Conservation (phyloP, 2,113 vertebrate species). For the Pteropus alecto region DNA sequence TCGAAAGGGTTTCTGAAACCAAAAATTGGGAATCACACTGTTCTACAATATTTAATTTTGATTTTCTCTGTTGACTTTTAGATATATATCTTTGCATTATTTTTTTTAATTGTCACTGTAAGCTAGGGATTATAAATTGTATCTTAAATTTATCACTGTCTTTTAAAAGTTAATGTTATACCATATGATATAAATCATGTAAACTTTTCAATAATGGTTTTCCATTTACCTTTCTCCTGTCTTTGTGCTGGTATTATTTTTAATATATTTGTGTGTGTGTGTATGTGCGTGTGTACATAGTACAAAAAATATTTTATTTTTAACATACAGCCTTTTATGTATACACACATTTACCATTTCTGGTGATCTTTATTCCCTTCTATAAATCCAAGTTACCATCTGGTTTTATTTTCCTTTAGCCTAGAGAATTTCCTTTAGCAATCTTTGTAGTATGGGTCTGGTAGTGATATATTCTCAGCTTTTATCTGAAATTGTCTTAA, state of each 20-base stretch:
- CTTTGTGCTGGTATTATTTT: neutral
- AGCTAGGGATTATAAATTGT: neutral
- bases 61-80: neutral
- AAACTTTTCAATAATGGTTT: neutral
- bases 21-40: neutral
- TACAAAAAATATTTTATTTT: neutral
- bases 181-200: neutral
- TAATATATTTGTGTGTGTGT: neutral
- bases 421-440: neutral
- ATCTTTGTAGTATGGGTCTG: neutral
- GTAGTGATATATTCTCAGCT: neutral
- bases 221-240: neutral
- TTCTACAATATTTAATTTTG: neutral
- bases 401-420: constrained; percentile 30
- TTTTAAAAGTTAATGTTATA: neutral
- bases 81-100: neutral
- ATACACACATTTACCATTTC: neutral
- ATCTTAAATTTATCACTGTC: neutral
- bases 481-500: neutral
- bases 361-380: neutral
- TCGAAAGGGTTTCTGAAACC: neutral
- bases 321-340: neutral
- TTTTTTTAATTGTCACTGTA: neutral
- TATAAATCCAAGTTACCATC: neutral
- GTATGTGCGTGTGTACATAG: neutral